phyloP scores from a whole-genome alignment of 2,888 invertebrate genomes.

The Harpalus rufipes region DNA sequence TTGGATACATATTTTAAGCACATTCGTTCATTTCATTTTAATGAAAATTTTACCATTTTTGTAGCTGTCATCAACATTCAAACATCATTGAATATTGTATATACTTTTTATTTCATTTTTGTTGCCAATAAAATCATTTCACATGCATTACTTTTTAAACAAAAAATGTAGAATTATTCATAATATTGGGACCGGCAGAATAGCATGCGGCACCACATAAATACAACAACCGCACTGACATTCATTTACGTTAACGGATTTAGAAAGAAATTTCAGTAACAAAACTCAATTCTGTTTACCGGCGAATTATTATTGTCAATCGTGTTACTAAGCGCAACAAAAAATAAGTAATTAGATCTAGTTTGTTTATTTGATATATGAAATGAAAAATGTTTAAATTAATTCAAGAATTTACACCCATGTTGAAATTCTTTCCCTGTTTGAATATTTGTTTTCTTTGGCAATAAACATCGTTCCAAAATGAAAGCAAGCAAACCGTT shows the following conservation, averaged over 20 bases:
- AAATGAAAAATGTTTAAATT: neutral
- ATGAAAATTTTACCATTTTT: slow-evolving; percentile 3
- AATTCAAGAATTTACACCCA: neutral
- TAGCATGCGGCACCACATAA: too few relatives aligned
- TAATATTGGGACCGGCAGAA: too few relatives aligned
- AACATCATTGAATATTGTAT: neutral
- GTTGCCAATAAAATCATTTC: neutral
- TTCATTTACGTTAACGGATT: too few relatives aligned
- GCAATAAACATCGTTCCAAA: slow-evolving; percentile 21
- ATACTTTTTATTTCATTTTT: neutral
- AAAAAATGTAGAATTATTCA: too few relatives aligned
- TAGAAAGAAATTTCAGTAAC: too few relatives aligned
- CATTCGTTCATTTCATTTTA: slow-evolving; percentile 3
- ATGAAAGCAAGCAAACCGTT: slow-evolving; percentile 23
- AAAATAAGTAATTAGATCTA: too few relatives aligned
- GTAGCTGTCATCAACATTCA: neutral
- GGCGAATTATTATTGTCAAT: too few relatives aligned
- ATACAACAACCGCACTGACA: too few relatives aligned
- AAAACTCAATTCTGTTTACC: too few relatives aligned
- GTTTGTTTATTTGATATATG: too few relatives aligned
- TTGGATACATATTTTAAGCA: slow-evolving; percentile 2
- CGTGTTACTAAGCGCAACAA: too few relatives aligned
- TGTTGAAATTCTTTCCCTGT: neutral
- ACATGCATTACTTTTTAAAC: neutral
- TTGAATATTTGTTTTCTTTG: neutral